A percentile compares a stretch with the other conserved stretches of the same genome.
Evolutionary conservation across 2,888 invertebrate genomes (phyloP).

Genomic region (Brenthis daphne): DNA sequence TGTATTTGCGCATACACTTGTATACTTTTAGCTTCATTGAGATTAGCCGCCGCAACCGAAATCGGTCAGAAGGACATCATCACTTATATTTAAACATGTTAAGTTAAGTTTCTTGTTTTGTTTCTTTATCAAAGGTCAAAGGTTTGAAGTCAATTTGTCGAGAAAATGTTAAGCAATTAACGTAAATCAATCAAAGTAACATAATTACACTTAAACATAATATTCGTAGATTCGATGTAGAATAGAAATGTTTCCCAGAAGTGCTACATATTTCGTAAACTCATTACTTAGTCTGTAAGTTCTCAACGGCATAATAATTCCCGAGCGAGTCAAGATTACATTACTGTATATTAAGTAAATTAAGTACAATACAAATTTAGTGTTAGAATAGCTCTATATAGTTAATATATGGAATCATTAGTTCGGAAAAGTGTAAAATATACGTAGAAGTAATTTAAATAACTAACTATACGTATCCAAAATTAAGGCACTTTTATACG

Average conservation of each 20-base stretch:
- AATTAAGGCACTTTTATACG: no score
- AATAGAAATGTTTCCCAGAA: constrained; percentile 18
- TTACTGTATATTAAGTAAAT: constrained; percentile 19
- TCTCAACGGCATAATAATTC: constrained; percentile 15
- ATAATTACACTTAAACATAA: background rate
- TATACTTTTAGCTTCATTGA: no score
- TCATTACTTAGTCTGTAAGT: constrained; percentile 21
- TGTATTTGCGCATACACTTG: no score
- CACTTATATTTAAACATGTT: no score
- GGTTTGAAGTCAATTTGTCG: background rate
- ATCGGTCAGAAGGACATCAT: no score
- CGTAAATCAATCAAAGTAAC: background rate
- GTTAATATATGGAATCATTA: background rate
- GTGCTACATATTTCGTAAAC: constrained; percentile 18
- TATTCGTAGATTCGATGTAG: no score
- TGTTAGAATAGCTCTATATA: background rate
- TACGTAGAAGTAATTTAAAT: no score
- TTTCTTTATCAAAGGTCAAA: no score
- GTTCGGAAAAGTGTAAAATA: no score
- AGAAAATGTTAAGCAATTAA: background rate
- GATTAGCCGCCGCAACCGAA: no score
- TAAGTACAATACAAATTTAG: constrained; percentile 8
- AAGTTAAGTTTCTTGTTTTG: no score
- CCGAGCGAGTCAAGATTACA: constrained; percentile 16
- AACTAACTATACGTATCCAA: no score